Evolutionary conservation across 37 sponge, comb jelly and placozoan genomes (phyloP).

Genomic region (Amphimedon queenslandica): DNA sequence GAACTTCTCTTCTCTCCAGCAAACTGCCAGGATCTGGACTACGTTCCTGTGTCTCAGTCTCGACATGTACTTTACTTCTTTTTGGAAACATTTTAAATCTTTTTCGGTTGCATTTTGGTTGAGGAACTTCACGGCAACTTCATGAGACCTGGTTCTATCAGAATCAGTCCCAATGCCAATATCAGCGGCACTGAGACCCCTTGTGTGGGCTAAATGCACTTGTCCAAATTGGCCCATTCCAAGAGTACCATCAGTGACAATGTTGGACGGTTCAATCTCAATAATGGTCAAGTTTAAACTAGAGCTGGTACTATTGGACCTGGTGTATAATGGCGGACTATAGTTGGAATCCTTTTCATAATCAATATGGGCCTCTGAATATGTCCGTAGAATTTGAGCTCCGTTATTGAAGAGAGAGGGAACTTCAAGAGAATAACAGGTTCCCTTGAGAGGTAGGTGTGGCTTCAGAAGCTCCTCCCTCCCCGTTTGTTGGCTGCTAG

Average conservation of each 20-base stretch:
- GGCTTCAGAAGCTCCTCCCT: not conserved
- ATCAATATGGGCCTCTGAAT: not conserved
- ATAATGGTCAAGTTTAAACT: not conserved
- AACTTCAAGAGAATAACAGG: not conserved
- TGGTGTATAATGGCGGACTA: not conserved
- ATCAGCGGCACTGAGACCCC: conserved; percentile 28
- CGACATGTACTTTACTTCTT: conserved; percentile 60
- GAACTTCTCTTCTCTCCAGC: conserved; percentile 31
- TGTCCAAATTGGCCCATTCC: conserved; percentile 69
- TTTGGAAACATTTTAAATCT: conserved; percentile 30
- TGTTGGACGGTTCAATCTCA: conserved; percentile 15
- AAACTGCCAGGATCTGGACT: conserved; percentile 50
- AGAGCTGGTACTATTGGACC: not conserved
- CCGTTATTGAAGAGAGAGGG: not conserved
- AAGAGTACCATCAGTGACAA: conserved; percentile 24
- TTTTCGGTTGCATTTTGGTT: not conserved
- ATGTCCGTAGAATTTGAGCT: not conserved
- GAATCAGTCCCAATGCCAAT: not conserved
- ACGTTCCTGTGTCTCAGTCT: conserved; percentile 51
- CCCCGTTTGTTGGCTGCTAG: not conserved
- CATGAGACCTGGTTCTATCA: conserved; percentile 2
- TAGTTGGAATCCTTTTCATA: not conserved
- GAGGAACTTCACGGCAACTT: conserved; percentile 58
- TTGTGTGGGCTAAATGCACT: conserved; percentile 43
- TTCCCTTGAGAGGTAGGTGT: not conserved